Base-by-base conservation (phyloP, 1,140 invertebrate species). In the Hyposmocoma kahamanoa region DNA sequence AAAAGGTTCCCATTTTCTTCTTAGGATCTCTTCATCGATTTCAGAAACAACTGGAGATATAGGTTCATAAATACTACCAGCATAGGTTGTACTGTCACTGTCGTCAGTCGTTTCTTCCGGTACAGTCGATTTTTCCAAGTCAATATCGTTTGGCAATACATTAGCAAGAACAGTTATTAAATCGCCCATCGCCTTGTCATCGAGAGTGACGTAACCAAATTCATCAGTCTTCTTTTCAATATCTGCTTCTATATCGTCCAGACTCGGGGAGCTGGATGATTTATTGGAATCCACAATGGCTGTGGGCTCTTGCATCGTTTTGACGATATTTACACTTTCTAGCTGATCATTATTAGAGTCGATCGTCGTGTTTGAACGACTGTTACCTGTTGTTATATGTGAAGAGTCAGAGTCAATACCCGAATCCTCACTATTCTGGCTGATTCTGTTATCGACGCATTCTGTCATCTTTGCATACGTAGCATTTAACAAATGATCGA, bases 151-250 rank as follows among this genome's bases (percentile, higher is more conserved):
- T 3, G 42, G 34, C 18, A 56, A 24, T 22, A 48, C 34, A 5
- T 17, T 47, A 43, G 67, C 59, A 32, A 73, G 66, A 18, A 57
- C 41, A 39, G 32, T 51, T 1, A 59, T 43, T 41, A 79, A 43
- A 32, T 66, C 56, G 21, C 24, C 48, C 20, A 74, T 57, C 6
- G 62, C 44, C 10, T 44, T 48, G 5, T 67, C 61, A 52, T 72
- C 60, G 32, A 77, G 53, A 9, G 55, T 62, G 4, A 77, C 67
- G 38, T 62, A 68, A 15, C 76, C 73, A 41, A 42, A 51, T 43
- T 61, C 42, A 42, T 79, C 57, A 4, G 64, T 57, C 11, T 55
- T 67, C 44, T 62, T 32, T 0, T 50, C 38, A 17, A 72, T 68
- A 38, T 62, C 45, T 13, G 53, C 44, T 57, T 78, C 67, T 38